Evolutionary conservation across 2,888 invertebrate species (phyloP).

Genomic region (Terebella lapidaria): DNA sequence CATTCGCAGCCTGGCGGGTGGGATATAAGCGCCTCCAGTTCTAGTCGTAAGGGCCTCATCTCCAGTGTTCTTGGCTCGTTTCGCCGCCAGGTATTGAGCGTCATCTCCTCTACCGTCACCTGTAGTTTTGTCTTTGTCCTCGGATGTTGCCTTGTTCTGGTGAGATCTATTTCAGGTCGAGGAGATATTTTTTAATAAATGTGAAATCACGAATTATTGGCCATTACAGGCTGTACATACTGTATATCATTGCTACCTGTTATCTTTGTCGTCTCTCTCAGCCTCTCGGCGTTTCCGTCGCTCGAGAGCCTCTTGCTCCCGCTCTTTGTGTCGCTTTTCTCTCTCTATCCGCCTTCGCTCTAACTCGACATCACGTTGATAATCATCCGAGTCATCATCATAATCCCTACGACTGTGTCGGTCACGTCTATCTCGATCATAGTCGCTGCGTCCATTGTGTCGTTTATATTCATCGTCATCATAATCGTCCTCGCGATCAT

Average conservation of each 20-base stretch:
- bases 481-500: not conserved
- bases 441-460: too few relatives aligned
- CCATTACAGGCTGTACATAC: too few relatives aligned
- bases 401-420: not conserved
- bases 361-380: too few relatives aligned
- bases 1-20: slow-evolving; percentile 77
- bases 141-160: too few relatives aligned
- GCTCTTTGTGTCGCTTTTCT: not conserved
- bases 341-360: not conserved
- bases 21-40: slow-evolving; percentile 77
- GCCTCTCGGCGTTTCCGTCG: not conserved
- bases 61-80: slow-evolving; percentile 7
- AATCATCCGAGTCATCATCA: too few relatives aligned
- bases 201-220: too few relatives aligned
- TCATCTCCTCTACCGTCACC: slow-evolving; percentile 4
- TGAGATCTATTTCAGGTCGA: too few relatives aligned
- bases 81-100: slow-evolving; percentile 4
- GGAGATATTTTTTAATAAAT: too few relatives aligned
- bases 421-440: not conserved
- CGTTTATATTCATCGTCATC: not conserved
- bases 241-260: too few relatives aligned
- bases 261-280: not conserved
- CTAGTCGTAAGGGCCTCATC: slow-evolving; percentile 4
- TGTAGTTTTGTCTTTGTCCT: too few relatives aligned
- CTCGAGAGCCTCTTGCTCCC: not conserved